Conservation (phyloP, 2,113 vertebrate genomes). For the Pseudorectes ferrugineus region DNA sequence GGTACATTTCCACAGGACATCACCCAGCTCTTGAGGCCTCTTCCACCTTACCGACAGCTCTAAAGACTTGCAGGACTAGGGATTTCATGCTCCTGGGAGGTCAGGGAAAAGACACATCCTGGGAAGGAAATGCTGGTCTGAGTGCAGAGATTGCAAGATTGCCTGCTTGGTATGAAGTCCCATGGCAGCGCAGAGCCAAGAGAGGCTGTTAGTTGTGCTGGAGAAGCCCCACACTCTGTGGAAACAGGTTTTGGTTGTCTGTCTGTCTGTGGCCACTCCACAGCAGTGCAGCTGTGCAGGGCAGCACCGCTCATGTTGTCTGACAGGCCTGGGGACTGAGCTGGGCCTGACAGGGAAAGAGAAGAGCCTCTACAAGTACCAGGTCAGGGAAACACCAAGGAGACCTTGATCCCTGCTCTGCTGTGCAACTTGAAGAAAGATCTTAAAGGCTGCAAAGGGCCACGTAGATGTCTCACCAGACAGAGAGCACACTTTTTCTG, state of each 20-base stretch:
- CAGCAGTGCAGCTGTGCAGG: neutral
- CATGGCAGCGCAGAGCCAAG: neutral
- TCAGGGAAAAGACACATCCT: neutral
- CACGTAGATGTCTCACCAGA: neutral
- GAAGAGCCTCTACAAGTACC: neutral
- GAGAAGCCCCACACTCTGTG: neutral
- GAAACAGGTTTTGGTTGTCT: neutral
- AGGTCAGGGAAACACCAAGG: neutral
- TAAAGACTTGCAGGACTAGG: neutral
- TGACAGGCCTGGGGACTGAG: neutral
- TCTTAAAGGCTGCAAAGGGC: neutral
- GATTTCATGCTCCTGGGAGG: neutral
- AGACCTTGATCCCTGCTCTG: neutral
- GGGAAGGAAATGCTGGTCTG: neutral
- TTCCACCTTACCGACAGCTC: fast-evolving
- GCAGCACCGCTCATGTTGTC: fast-evolving
- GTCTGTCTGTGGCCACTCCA: fast-evolving
- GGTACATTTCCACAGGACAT: neutral
- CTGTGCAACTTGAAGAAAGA: neutral
- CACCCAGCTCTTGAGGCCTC: neutral
- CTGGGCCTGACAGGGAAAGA: neutral
- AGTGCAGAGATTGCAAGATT: neutral
- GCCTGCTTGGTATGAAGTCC: neutral
- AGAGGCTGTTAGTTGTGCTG: neutral
- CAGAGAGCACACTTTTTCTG: neutral